Evolutionary conservation across 2,797 vertebrate genomes (phyloP).

Genomic region (Mus caroli): DNA sequence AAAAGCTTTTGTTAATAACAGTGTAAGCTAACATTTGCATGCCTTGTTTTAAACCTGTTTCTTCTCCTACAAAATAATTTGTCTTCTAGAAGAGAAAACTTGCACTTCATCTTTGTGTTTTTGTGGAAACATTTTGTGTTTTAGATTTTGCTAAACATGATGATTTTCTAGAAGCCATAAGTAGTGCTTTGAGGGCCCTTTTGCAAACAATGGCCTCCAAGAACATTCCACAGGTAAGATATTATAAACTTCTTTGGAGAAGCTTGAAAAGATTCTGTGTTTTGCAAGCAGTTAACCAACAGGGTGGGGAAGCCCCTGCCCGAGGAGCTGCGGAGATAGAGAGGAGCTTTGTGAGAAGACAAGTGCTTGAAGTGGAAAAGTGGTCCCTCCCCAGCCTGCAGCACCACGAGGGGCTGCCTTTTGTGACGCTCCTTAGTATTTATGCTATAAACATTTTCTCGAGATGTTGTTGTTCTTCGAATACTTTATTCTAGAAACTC

Average conservation of each 20-base stretch:
- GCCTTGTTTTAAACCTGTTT: neutral
- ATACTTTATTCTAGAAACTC: neutral
- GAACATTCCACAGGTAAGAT: slow-evolving; percentile 95
- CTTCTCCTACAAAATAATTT: slow-evolving; percentile 14
- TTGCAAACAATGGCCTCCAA: slow-evolving; percentile 95
- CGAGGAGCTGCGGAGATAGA: neutral
- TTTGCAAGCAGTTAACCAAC: neutral
- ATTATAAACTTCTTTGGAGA: slow-evolving; percentile 19
- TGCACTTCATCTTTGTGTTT: slow-evolving; percentile 47
- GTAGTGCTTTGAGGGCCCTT: slow-evolving; percentile 96
- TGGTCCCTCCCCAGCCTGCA: neutral
- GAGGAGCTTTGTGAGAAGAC: neutral
- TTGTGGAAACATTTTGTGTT: slow-evolving; percentile 76
- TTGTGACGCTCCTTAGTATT: neutral
- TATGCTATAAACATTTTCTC: neutral
- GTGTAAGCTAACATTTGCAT: neutral
- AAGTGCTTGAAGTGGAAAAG: neutral
- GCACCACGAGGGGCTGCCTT: neutral
- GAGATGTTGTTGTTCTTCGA: neutral
- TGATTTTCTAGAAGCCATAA: slow-evolving; percentile 97
- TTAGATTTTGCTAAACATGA: slow-evolving; percentile 93
- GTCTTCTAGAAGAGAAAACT: neutral
- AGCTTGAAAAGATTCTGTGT: slow-evolving; percentile 1
- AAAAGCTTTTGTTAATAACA: neutral
- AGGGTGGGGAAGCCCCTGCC: neutral